Base-by-base conservation (phyloP, 2,113 vertebrate genomes). In the Datnioides undecimradiatus region DNA sequence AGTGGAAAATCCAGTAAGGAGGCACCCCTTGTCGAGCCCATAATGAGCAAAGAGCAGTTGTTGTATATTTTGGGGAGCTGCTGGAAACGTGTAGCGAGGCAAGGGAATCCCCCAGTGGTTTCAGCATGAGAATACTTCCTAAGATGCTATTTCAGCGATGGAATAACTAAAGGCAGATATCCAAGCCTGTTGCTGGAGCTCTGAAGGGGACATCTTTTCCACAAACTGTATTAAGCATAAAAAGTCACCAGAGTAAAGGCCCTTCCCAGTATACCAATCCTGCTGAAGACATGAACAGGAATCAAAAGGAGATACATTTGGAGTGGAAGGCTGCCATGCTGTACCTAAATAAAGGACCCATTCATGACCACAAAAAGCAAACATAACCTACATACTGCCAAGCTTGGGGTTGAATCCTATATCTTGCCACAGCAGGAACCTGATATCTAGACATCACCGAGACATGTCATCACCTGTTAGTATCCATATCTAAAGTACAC, bases 1-100 rank as follows among this genome's bases (percentile, higher is more conserved):
- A 81, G 78, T 85, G 88, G 89, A 94, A 90, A 91, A 70, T 85
- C 76, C 76, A 86, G 77, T 48, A 59, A 57, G 76, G 88, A 88
- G 88, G 77, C 54, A 82, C 84, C 82, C 83, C 65, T 86, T 43
- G 79, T 86, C 21, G 62, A 77, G 72, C 21, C 10, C 73, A 27
- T 84, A 82, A 84, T 85, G 70, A 87, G 76, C 63, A 79, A 81
- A 72, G 72, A 73, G n/a, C 40, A 69, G 81, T 79, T 68, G 70
- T 79, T 88, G 54, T 72, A 64, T 80, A 65, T 84, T 85, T 90
- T 68, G 54, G 78, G 69, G 78, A 75, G 23, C 51, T 63, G 68
- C 57, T 79, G 69, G 76, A 74, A 84, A 70, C 38, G 38, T 52
- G 52, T 33, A 51, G 76, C 34, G 59, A 81, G 64, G 34, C 21